Conservation (phyloP, 2,113 vertebrate species). For the Phylloscopus trochilus region DNA sequence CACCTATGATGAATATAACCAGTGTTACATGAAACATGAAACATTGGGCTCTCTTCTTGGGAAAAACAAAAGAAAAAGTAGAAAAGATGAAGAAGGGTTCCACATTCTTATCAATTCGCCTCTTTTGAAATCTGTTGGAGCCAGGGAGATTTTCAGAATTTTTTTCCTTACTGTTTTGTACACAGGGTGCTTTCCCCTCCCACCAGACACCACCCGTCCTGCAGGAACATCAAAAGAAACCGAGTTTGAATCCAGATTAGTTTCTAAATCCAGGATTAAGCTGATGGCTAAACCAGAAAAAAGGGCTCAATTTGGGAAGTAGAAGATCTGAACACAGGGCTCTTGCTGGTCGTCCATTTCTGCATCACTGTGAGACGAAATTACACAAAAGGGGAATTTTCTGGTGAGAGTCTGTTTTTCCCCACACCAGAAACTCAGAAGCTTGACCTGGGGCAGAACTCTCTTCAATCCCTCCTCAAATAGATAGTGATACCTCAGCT, state of each 20-base stretch:
- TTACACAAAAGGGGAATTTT: background rate
- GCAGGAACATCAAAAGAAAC: constrained; percentile 19
- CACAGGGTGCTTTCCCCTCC: background rate
- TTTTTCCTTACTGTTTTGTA: background rate
- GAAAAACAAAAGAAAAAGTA: background rate
- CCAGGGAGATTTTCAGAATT: background rate
- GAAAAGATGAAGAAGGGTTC: background rate
- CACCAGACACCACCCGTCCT: constrained; percentile 5
- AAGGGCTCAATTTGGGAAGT: background rate
- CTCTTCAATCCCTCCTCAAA: background rate
- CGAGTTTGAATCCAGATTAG: background rate
- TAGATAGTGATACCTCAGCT: background rate
- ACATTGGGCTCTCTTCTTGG: background rate
- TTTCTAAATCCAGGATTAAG: constrained; percentile 33
- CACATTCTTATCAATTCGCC: constrained; percentile 12
- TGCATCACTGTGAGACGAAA: background rate
- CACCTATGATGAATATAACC: constrained; percentile 70
- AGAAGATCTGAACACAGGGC: background rate
- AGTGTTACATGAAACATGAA: constrained; percentile 21
- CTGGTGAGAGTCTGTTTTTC: background rate
- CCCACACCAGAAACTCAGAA: background rate
- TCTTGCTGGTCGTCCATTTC: background rate
- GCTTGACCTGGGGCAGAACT: background rate
- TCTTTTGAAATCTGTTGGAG: constrained; percentile 33
- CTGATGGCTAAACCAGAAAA: background rate